phyloP scores from a whole-genome alignment of 2,113 vertebrate species.

The Phalacrocorax brasilianus region DNA sequence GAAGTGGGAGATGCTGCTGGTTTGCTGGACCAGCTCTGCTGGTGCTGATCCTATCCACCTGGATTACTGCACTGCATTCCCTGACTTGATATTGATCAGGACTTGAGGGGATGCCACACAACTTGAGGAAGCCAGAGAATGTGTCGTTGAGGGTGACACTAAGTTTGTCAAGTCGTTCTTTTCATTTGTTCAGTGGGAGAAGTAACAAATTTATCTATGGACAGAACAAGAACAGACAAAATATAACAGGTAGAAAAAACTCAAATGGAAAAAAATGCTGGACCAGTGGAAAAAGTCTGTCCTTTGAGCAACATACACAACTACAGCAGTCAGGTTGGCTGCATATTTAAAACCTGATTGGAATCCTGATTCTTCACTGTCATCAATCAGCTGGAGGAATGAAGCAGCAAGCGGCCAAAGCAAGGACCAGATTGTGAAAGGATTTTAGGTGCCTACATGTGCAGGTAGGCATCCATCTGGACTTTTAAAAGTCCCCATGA shows the following conservation, averaged over 20 bases:
- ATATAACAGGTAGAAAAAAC: not conserved
- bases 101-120: not conserved
- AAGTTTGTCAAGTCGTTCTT: not conserved
- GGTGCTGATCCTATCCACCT: not conserved
- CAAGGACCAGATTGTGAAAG: not conserved
- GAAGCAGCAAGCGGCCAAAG: not conserved
- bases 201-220: not conserved
- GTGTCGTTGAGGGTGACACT: not conserved
- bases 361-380: not conserved
- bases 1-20: not conserved
- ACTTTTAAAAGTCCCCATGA: not conserved
- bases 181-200: not conserved
- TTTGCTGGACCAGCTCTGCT: not conserved
- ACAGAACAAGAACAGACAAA: not conserved
- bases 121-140: not conserved
- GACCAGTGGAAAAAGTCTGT: not conserved
- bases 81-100: not conserved
- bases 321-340: not conserved
- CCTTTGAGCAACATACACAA: not conserved
- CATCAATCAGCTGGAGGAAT: not conserved
- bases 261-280: not conserved
- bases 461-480: not conserved
- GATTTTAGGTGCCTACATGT: not conserved
- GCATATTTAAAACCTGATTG: not conserved
- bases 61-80: not conserved